Conservation (phyloP, 1,140 invertebrate species). For the Heterodera carotae region DNA sequence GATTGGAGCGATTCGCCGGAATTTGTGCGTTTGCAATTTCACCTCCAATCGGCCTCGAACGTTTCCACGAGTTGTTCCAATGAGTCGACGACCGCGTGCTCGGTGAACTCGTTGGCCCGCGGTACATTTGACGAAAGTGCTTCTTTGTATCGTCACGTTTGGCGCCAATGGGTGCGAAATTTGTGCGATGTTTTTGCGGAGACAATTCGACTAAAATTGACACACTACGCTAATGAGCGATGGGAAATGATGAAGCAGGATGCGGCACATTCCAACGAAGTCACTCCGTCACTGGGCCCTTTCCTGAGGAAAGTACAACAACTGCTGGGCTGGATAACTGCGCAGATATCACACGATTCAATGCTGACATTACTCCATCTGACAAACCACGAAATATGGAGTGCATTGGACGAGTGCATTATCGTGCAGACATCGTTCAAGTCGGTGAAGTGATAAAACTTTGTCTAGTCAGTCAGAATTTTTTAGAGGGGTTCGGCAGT, state of each 20-base stretch:
- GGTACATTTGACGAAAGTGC: slow-evolving; percentile 50
- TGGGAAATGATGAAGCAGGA: slow-evolving; percentile 31
- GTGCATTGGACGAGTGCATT: slow-evolving; percentile 26
- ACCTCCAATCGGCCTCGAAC: slow-evolving; percentile 10
- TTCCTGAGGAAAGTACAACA: slow-evolving; percentile 39
- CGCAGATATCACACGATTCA: slow-evolving; percentile 47
- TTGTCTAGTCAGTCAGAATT: too few relatives aligned
- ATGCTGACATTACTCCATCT: slow-evolving; percentile 44
- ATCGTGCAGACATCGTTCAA: slow-evolving; percentile 43
- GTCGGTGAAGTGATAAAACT: slow-evolving; percentile 10
- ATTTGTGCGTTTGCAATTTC: slow-evolving; percentile 41
- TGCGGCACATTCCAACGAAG: slow-evolving; percentile 36
- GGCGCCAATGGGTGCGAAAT: slow-evolving; percentile 40
- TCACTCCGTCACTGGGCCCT: slow-evolving; percentile 38
- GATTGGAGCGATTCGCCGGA: slow-evolving; percentile 51
- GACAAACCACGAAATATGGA: slow-evolving; percentile 50
- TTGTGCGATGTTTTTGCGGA: slow-evolving; percentile 40
- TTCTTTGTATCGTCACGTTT: slow-evolving; percentile 46
- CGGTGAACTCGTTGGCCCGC: slow-evolving; percentile 24
- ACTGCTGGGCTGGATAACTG: slow-evolving; percentile 36
- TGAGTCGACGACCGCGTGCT: background rate
- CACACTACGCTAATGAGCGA: slow-evolving; percentile 28
- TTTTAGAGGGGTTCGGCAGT: too few relatives aligned
- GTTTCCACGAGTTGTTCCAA: slow-evolving; percentile 13
- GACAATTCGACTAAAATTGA: slow-evolving; percentile 36